Conservation (phyloP, 2,797 vertebrate species). For the Gobionotothen gibberifrons region DNA sequence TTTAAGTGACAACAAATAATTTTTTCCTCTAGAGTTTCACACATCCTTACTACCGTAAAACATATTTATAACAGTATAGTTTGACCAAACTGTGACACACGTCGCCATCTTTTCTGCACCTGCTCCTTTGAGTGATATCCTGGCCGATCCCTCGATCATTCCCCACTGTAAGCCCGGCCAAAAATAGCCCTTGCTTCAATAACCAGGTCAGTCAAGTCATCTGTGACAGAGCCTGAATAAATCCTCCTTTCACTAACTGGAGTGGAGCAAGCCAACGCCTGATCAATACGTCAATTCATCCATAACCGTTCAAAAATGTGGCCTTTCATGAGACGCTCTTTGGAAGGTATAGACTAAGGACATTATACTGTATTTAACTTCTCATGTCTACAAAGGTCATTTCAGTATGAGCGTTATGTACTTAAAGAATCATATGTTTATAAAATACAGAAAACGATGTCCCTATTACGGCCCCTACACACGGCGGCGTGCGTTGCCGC, state of each 20-base stretch:
- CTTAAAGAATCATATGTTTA: background rate
- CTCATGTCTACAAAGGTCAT: background rate
- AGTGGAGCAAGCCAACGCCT: constrained; percentile 37
- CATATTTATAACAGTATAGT: background rate
- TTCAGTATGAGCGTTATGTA: background rate
- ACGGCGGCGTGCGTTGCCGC: too few species aligned
- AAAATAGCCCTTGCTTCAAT: constrained; percentile 77
- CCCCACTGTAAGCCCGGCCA: constrained; percentile 47
- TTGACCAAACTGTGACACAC: constrained; percentile 1
- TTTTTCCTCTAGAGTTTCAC: background rate
- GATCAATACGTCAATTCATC: constrained; percentile 74
- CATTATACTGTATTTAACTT: background rate
- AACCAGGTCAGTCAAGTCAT: constrained; percentile 77
- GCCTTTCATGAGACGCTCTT: constrained; percentile 29
- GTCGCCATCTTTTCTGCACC: constrained; percentile 1
- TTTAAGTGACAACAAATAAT: background rate
- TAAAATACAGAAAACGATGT: too few species aligned
- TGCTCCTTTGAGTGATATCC: constrained; percentile 44
- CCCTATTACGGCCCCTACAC: too few species aligned
- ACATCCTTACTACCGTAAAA: background rate
- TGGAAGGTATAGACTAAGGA: constrained; percentile 12
- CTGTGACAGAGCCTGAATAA: constrained; percentile 72
- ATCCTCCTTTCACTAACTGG: constrained; percentile 64
- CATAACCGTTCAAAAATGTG: constrained; percentile 45
- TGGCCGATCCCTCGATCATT: constrained; percentile 60